A percentile compares a stretch with the other conserved stretches of the same genome.
These are phyloP conservation scores for Magallana angulata DNA, from an alignment of 1,140 invertebrate species.

Conservation along the genomic window DNA sequence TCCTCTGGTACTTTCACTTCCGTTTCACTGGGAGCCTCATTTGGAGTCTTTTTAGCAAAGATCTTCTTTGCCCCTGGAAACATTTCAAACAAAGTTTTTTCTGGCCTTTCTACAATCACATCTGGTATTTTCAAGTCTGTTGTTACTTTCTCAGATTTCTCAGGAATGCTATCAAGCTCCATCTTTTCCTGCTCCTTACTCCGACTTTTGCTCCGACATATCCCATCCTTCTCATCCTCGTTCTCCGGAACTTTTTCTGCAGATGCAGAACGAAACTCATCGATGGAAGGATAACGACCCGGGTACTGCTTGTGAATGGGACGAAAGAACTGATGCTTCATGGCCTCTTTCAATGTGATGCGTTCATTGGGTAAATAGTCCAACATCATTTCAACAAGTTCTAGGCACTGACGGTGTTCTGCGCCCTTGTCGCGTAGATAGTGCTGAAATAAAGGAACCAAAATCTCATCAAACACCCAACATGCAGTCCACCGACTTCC, in stretches of 20 bases:
- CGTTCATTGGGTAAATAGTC: conserved; percentile 96
- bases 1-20: conserved; percentile 9
- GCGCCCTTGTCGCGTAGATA: conserved; percentile 90
- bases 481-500: not conserved
- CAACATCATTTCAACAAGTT: conserved; percentile 96
- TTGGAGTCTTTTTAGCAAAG: not conserved
- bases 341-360: conserved; percentile 92
- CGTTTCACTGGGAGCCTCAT: not conserved
- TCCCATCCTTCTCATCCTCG: not conserved
- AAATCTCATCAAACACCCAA: not conserved
- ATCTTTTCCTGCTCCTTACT: conserved; percentile 34
- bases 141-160: not conserved
- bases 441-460: conserved; percentile 84
- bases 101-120: conserved; percentile 21
- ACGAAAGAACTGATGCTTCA: conserved; percentile 94
- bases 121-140: conserved; percentile 20
- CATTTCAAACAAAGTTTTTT: conserved; percentile 21
- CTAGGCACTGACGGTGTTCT: conserved; percentile 95
- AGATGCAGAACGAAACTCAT: not conserved
- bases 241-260: not conserved
- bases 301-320: conserved; percentile 51
- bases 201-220: conserved; percentile 13
- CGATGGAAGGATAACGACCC: conserved; percentile 45
- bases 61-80: not conserved
- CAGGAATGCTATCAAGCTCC: conserved; percentile 28